phyloP scores from a whole-genome alignment of 2,888 invertebrate genomes.

The Blomia tropicalis region DNA sequence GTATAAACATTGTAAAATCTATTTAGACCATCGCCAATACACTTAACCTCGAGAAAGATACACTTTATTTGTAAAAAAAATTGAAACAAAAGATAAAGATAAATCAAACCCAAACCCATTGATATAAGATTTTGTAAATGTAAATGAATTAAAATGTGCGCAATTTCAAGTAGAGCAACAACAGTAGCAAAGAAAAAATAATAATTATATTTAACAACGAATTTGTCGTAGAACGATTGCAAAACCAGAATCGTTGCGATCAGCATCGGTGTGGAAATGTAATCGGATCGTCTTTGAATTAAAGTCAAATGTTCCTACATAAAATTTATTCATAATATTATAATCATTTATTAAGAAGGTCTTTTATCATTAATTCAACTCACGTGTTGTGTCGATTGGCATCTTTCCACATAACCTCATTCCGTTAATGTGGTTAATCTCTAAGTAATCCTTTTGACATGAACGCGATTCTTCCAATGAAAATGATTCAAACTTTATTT shows the following conservation, averaged over 20 bases:
- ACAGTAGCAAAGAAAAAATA: too few relatives aligned
- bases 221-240: constrained; percentile 29
- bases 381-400: constrained; percentile 29
- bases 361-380: constrained; percentile 13
- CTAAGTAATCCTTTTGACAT: constrained; percentile 30
- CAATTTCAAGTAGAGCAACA: too few relatives aligned
- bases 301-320: constrained; percentile 30
- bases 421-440: constrained; percentile 26
- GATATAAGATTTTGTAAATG: too few relatives aligned
- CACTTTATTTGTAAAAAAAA: too few relatives aligned
- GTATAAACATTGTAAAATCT: too few relatives aligned
- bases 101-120: too few relatives aligned
- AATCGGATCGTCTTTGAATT: constrained; percentile 27
- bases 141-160: too few relatives aligned
- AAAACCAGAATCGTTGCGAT: constrained; percentile 29
- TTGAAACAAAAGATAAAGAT: too few relatives aligned
- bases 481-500: constrained; percentile 30
- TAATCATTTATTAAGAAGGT: neutral
- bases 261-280: constrained; percentile 30
- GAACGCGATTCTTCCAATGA: constrained; percentile 30
- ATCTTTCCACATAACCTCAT: constrained; percentile 30
- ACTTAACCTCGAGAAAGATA: too few relatives aligned
- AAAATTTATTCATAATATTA: neutral
- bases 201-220: constrained; percentile 25
- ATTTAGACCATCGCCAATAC: too few relatives aligned